Percentiles rank a stretch among this genome's conserved stretches.
Conservation (phyloP, 1,140 invertebrate species). For the Tribolium castaneum region DNA sequence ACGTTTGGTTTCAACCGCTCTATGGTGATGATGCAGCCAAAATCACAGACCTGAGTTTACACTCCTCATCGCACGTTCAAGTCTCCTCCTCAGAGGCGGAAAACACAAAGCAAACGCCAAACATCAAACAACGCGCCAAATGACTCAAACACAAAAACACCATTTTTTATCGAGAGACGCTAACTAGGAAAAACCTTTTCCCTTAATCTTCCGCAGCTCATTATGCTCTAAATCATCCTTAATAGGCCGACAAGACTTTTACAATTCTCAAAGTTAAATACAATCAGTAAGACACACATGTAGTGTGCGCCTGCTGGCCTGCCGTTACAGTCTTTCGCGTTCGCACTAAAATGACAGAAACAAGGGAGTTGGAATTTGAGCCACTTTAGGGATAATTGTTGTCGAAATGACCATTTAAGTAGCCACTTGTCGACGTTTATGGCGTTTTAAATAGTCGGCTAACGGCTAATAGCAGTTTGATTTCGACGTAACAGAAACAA, state of each 20-base stretch:
- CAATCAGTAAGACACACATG: neutral
- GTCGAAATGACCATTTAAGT: constrained; percentile 12
- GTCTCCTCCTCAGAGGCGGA: neutral
- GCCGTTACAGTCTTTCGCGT: neutral
- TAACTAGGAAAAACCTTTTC: neutral
- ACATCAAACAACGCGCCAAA: neutral
- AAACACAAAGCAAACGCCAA: neutral
- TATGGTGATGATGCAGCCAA: constrained; percentile 49
- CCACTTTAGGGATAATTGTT: constrained; percentile 14
- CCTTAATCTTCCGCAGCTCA: neutral
- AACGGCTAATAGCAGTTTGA: constrained; percentile 13
- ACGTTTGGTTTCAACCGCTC: constrained; percentile 49
- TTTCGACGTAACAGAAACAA: constrained; percentile 7
- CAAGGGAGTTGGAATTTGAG: neutral
- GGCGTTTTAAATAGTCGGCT: neutral
- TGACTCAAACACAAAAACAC: neutral
- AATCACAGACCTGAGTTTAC: constrained; percentile 1
- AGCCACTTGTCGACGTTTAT: constrained; percentile 18
- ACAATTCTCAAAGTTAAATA: neutral
- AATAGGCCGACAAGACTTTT: neutral
- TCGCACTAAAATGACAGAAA: neutral
- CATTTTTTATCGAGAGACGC: too few relatives aligned
- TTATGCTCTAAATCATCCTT: neutral
- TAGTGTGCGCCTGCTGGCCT: neutral
- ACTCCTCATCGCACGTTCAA: neutral